Evolutionary conservation across 2,113 vertebrate species (phyloP).

Genomic region (Dascyllus trimaculatus): DNA sequence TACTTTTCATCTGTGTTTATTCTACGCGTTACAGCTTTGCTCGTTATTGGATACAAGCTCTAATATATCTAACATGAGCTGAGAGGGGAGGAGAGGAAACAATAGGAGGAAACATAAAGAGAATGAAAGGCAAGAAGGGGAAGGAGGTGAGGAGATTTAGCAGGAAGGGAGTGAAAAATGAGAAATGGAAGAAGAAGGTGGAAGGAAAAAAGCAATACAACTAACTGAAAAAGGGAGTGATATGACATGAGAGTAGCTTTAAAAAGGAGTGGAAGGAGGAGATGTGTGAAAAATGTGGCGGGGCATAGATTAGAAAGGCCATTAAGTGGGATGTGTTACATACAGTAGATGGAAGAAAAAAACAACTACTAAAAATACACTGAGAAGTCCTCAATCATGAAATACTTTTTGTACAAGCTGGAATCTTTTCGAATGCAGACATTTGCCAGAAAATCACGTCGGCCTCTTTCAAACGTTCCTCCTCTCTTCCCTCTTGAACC

Average conservation of each 20-base stretch:
- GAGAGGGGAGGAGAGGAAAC: background rate
- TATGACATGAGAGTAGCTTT: background rate
- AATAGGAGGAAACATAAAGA: background rate
- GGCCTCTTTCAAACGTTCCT: background rate
- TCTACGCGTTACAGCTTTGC: background rate
- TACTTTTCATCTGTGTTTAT: constrained; percentile 4
- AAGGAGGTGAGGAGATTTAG: background rate
- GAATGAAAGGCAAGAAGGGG: background rate
- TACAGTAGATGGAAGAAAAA: constrained; percentile 2
- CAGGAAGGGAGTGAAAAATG: background rate
- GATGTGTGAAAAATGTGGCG: background rate
- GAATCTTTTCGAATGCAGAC: background rate
- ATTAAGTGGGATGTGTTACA: background rate
- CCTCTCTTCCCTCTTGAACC: background rate
- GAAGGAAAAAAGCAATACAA: background rate
- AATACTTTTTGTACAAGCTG: background rate
- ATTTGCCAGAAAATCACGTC: constrained; percentile 2
- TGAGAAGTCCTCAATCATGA: background rate
- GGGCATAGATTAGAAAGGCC: too few relatives aligned
- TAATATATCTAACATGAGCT: background rate
- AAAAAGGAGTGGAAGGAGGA: background rate
- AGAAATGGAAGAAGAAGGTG: constrained; percentile 6
- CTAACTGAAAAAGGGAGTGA: background rate
- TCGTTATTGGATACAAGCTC: background rate
- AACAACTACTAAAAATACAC: background rate